phyloP scores from a whole-genome alignment of 2,888 invertebrate species.

The Himalopsyche tibetana region DNA sequence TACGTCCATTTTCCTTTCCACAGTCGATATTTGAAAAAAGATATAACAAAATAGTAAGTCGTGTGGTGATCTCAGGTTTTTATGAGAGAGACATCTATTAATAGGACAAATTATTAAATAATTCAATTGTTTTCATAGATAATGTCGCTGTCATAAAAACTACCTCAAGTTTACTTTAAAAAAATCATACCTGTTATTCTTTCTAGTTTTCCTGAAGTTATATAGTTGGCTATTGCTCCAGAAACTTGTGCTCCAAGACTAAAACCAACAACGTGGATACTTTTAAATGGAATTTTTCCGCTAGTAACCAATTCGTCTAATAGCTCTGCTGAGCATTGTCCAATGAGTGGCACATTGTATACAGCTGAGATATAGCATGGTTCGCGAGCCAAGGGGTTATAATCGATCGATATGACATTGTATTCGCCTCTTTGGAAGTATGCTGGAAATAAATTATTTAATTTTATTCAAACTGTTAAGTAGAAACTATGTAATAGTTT shows the following conservation, averaged over 20 bases:
- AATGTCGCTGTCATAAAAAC: neutral
- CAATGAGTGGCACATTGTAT: slow-evolving; percentile 77
- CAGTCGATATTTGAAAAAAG: no score
- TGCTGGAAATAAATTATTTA: slow-evolving; percentile 69
- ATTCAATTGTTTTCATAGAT: no score
- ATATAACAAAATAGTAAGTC: no score
- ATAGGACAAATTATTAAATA: no score
- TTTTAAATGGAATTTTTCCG: slow-evolving; percentile 71
- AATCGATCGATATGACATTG: slow-evolving; percentile 81
- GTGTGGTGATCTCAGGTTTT: no score
- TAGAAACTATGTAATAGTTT: no score
- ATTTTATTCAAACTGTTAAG: no score
- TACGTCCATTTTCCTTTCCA: no score
- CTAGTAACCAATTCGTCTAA: slow-evolving; percentile 75
- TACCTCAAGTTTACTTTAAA: no score
- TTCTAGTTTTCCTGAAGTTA: slow-evolving; percentile 72
- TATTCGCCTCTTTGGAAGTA: slow-evolving; percentile 77
- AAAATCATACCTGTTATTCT: slow-evolving; percentile 76
- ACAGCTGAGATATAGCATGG: slow-evolving; percentile 80
- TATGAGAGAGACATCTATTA: no score
- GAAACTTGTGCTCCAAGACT: slow-evolving; percentile 81
- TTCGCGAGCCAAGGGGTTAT: slow-evolving; percentile 76
- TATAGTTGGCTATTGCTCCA: slow-evolving; percentile 75
- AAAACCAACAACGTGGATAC: slow-evolving; percentile 80
- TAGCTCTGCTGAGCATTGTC: slow-evolving; percentile 79